Evolutionary conservation across 1,140 invertebrate genomes (phyloP), one percentile per base, ranked within the genome.

Genomic region (Ceratosolen fusciceps): DNA sequence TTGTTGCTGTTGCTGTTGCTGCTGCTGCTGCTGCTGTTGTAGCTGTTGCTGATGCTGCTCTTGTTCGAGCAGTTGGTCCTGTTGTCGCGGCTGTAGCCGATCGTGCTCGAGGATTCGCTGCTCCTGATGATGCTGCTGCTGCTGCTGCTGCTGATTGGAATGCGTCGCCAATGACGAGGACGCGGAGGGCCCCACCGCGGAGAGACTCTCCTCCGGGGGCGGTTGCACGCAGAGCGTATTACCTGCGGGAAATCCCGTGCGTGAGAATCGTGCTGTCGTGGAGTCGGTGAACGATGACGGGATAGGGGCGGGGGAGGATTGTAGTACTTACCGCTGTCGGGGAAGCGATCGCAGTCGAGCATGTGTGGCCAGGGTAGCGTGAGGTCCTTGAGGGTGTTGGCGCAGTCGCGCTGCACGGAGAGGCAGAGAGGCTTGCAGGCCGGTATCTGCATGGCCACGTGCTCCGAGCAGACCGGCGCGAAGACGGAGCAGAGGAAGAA

Each of bases 401-500:
- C 91, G 90, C 97, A 98, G 77, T 95, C 93, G 60, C 91, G 91
- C 79, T 93, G 92, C 0, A 98, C 96, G 58, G 93, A 94, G 83
- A 96, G 93, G 90, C 97, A 98, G 60, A 97, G 92, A 4, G 94
- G 93, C 81, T 95, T 93, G 90, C 97, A 98, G 5, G 96, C 96
- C 68, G 95, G 95, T 79, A 98, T 96, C 31, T 96, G 95, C 83
- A 94, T 93, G 43, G 92, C 92, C 82, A 98, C 95, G 86, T 97
- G 95, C 84, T 96, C 95, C 12, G 96, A 97, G 90, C 97, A 98
- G 90, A 98, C 95, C 49, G 97, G 97, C 21, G 96, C 95, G 87
- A 97, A 97, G 12, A 96, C 95, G 39, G 96, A 96, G 90, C 97
- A 98, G 43, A 98, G 92, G 88, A 98, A 96, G 85, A 98, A 96